These are phyloP conservation scores for Romanogobio albipinnatus DNA, from an alignment of 2,113 vertebrate genomes.

Conservation along the genomic window DNA sequence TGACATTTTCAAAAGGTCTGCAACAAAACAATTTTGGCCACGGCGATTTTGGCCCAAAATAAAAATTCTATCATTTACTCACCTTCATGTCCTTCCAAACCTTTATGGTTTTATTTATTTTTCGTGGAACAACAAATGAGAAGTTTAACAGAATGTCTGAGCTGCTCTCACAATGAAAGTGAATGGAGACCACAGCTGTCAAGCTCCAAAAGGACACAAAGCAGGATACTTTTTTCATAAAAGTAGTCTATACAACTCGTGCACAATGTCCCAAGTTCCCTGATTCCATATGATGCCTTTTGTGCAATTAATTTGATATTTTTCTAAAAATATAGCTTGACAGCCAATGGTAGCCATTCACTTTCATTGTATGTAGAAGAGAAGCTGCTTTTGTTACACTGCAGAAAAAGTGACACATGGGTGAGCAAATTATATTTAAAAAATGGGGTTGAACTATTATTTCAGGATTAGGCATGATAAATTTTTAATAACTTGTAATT, in stretches of 20 bases:
- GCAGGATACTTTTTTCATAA: neutral
- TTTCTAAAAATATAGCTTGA: neutral
- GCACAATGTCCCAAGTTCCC: neutral
- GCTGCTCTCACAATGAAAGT: neutral
- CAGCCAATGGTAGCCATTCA: neutral
- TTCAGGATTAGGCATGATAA: neutral
- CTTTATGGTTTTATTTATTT: neutral
- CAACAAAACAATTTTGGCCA: neutral
- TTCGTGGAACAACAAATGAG: neutral
- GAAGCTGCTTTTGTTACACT: neutral
- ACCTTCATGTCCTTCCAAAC: neutral
- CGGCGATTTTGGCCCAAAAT: neutral
- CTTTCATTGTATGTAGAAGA: neutral
- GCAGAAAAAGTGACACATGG: neutral
- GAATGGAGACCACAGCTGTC: neutral
- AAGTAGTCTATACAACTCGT: neutral
- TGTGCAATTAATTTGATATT: neutral
- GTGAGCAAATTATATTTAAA: neutral
- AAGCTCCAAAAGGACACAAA: neutral
- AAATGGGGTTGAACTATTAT: neutral
- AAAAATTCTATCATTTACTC: neutral
- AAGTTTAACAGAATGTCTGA: neutral
- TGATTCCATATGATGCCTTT: neutral
- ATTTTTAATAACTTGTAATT: neutral
- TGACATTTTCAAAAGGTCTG: neutral